phyloP scores from a whole-genome alignment of 2,113 vertebrate genomes.

The Anoura caudifer region DNA sequence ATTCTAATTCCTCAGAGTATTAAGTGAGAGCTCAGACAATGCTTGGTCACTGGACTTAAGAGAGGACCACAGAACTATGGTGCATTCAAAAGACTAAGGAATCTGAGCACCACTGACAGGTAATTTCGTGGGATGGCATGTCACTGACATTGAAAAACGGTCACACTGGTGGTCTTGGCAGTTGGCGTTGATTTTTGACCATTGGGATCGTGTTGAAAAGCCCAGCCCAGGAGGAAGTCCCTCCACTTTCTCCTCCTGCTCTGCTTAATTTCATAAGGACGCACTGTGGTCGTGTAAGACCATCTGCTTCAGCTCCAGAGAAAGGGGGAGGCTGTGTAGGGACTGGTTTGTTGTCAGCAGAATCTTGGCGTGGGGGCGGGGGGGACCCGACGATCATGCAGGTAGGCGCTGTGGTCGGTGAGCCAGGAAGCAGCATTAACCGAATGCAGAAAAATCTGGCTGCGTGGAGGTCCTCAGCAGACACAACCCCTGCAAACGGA shows the following conservation, averaged over 20 bases:
- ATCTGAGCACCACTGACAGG: background rate
- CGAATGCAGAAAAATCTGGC: background rate
- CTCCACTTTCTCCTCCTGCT: background rate
- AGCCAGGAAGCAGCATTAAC: background rate
- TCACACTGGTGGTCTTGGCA: no score
- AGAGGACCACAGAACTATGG: background rate
- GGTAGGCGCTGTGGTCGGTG: background rate
- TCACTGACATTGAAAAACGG: background rate
- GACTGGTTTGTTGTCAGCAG: accelerated
- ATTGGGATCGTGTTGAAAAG: background rate
- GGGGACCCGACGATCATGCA: background rate
- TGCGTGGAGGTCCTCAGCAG: background rate
- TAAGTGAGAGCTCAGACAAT: background rate
- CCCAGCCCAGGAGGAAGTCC: background rate
- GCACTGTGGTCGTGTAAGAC: background rate
- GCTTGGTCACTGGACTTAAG: background rate
- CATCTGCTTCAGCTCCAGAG: background rate
- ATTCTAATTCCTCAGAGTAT: background rate
- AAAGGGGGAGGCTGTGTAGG: background rate
- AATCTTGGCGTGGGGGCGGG: background rate
- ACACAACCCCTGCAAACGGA: background rate
- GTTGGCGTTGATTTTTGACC: background rate
- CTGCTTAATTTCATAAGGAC: background rate
- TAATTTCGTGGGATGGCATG: background rate
- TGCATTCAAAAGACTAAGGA: background rate